phyloP scores from a whole-genome alignment of 2,888 invertebrate species.

The Drosophila subquinaria region DNA sequence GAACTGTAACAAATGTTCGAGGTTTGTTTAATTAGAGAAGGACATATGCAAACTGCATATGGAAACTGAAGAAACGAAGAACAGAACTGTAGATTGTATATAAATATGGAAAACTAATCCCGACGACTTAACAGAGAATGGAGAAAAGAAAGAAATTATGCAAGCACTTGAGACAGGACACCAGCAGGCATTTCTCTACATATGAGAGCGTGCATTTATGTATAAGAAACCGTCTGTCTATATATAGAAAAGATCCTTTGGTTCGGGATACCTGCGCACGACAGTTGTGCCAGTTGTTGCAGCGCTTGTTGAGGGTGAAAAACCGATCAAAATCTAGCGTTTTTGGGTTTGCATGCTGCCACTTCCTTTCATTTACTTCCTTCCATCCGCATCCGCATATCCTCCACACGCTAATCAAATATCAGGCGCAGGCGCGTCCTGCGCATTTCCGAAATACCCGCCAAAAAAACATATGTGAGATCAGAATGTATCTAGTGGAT shows the following conservation, averaged over 20 bases:
- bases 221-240: slow-evolving; percentile 29
- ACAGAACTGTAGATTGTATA: slow-evolving; percentile 49
- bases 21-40: slow-evolving; percentile 72
- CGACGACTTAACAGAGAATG: slow-evolving; percentile 37
- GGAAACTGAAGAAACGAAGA: slow-evolving; percentile 24
- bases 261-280: slow-evolving; percentile 50
- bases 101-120: slow-evolving; percentile 71
- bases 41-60: slow-evolving; percentile 69
- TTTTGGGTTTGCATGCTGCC: slow-evolving; percentile 49
- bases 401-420: slow-evolving; percentile 73
- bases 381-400: slow-evolving; percentile 53
- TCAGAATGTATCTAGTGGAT: slow-evolving; percentile 31
- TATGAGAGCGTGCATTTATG: not conserved
- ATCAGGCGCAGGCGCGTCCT: slow-evolving; percentile 48
- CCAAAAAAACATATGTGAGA: slow-evolving; percentile 67
- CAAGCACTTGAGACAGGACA: slow-evolving; percentile 69
- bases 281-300: slow-evolving; percentile 40
- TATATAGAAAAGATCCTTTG: slow-evolving; percentile 40
- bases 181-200: slow-evolving; percentile 36
- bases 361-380: slow-evolving; percentile 58
- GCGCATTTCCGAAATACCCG: slow-evolving; percentile 63
- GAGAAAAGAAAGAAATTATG: slow-evolving; percentile 61
- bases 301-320: slow-evolving; percentile 44
- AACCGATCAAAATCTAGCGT: slow-evolving; percentile 72
- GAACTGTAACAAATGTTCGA: slow-evolving; percentile 64